Evolutionary conservation across 1,140 invertebrate species (phyloP), one percentile per base, ranked within the genome.

Genomic region (Rhynchophorus ferrugineus): DNA sequence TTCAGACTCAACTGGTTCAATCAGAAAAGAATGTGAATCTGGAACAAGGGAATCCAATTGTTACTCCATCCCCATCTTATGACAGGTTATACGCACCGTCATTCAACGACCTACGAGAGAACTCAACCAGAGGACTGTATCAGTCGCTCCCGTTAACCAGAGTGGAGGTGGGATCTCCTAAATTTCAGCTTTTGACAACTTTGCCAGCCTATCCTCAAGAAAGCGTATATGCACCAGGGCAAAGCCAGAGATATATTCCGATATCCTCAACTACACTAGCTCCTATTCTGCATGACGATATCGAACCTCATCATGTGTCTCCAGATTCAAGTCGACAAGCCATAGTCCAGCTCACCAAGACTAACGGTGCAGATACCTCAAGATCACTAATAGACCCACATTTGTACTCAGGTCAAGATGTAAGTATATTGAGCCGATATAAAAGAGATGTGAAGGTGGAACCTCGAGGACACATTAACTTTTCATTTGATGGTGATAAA

Each of bases 401-500:
- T 24, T 39, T 17, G 33, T n/a, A n/a, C n/a, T n/a, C n/a, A n/a
- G n/a, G n/a, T n/a, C n/a, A n/a, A n/a, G n/a, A n/a, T n/a, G n/a
- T n/a, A n/a, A n/a, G n/a, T n/a, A n/a, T n/a, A n/a, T n/a, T n/a
- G n/a, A n/a, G n/a, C n/a, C n/a, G n/a, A n/a, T n/a, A n/a, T n/a
- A n/a, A n/a, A n/a, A n/a, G n/a, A 36, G 37, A 14, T 47, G 29
- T 9, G 8, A 7, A 18, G n/a, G 3, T 13, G 3, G n/a, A 5
- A 5, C 35, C 35, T 6, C n/a, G 16, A 33, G 11, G 29, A 6
- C 22, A 18, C 5, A 20, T 47, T 11, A 54, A 54, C 38, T 47
- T 21, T 47, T 47, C 44, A 37, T 47, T 54, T 24, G 39, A 47
- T 43, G 36, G 38, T 0, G 5, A 16, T 6, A 14, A 42, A 39